phyloP scores from a whole-genome alignment of 2,888 invertebrate genomes.

The Eristalinus sepulchralis region DNA sequence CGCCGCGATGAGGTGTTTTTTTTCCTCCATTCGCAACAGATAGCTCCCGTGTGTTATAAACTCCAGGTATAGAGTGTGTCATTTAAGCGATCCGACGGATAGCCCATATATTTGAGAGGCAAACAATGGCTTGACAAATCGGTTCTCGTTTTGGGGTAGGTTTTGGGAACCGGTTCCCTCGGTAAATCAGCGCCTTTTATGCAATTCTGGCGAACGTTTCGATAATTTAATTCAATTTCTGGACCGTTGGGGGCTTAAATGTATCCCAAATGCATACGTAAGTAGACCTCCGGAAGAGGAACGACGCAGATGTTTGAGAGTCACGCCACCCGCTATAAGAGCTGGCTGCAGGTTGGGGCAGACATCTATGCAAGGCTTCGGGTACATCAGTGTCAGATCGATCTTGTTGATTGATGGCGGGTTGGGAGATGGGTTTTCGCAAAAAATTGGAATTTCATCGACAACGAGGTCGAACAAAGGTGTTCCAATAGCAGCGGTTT shows the following conservation, averaged over 20 bases:
- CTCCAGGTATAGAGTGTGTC: not conserved
- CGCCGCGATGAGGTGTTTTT: not conserved
- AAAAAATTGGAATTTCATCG: not conserved
- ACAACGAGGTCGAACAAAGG: not conserved
- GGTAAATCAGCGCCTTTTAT: not conserved
- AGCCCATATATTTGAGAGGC: too few species aligned
- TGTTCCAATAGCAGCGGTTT: not conserved
- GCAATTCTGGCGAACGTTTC: not conserved
- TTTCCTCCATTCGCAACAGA: not conserved
- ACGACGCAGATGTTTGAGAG: not conserved
- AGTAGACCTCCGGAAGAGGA: slow-evolving; percentile 7
- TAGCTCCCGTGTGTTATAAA: not conserved
- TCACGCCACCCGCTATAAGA: not conserved
- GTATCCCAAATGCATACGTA: not conserved
- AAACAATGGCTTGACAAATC: slow-evolving; percentile 3
- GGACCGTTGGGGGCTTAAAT: not conserved
- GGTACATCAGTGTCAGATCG: not conserved
- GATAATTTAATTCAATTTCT: not conserved
- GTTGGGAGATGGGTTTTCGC: not conserved
- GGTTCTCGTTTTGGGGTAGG: slow-evolving; percentile 9
- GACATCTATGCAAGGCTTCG: not conserved
- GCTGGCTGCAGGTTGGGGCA: not conserved
- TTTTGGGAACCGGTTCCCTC: not conserved
- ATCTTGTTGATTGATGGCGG: not conserved
- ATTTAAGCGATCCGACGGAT: not conserved